These are phyloP conservation scores for Phylloscopus whistleri DNA, from an alignment of 2,113 vertebrate species.

Conservation along the genomic window DNA sequence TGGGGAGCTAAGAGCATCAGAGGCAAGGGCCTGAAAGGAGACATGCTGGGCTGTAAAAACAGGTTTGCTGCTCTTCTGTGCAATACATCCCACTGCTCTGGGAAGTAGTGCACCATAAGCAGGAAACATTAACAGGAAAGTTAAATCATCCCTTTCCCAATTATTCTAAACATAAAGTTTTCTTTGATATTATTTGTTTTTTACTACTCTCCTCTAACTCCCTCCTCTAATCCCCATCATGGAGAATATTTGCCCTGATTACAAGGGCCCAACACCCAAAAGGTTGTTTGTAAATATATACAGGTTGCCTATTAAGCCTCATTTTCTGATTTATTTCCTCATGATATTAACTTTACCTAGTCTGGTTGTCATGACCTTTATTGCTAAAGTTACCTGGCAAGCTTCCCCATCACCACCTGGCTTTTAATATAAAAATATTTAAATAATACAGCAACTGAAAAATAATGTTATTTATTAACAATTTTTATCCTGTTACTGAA, in stretches of 20 bases:
- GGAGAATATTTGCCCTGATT: not conserved
- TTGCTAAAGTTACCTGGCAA: not conserved
- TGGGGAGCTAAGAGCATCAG: not conserved
- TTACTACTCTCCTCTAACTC: not conserved
- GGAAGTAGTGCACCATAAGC: not conserved
- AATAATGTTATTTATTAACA: not conserved
- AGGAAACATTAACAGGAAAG: not conserved
- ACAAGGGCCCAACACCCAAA: not conserved
- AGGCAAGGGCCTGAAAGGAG: not conserved
- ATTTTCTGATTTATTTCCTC: not conserved
- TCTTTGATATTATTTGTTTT: not conserved
- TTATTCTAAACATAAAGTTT: not conserved
- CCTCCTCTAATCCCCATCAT: not conserved
- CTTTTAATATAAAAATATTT: not conserved
- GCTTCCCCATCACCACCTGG: rapidly evolving
- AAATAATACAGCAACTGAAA: not conserved
- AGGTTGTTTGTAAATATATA: not conserved
- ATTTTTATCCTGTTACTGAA: not conserved
- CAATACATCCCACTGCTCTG: not conserved
- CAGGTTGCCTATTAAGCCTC: rapidly evolving
- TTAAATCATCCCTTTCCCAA: not conserved
- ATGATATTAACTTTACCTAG: not conserved
- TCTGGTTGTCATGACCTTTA: rapidly evolving
- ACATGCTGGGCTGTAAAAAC: rapidly evolving
- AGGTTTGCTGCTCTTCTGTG: not conserved